Evolutionary conservation across 2,888 invertebrate species (phyloP).

Genomic region (Perizoma affinitatum): DNA sequence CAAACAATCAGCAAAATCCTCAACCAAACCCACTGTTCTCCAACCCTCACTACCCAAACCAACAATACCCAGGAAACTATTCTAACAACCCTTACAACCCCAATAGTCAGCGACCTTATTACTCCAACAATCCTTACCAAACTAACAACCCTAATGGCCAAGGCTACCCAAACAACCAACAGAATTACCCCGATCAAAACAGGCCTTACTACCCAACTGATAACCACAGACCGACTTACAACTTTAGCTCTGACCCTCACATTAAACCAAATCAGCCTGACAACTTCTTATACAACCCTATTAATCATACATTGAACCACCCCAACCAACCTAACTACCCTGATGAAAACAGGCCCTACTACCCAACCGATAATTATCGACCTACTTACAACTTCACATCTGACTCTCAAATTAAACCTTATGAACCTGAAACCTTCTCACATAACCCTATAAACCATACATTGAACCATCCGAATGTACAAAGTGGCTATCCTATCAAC

Average conservation of each 20-base stretch:
- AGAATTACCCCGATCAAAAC: constrained; percentile 18
- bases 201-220: constrained; percentile 28
- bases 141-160: constrained; percentile 30
- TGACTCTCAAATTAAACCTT: constrained; percentile 31
- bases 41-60: constrained; percentile 16
- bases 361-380: constrained; percentile 24
- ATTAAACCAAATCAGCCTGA: constrained; percentile 21
- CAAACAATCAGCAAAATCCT: constrained; percentile 26
- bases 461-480: constrained; percentile 1
- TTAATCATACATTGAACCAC: constrained; percentile 13
- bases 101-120: constrained; percentile 32
- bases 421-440: constrained; percentile 5
- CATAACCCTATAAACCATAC: constrained; percentile 20
- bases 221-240: constrained; percentile 24
- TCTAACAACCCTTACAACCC: constrained; percentile 33
- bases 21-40: constrained; percentile 23
- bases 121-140: constrained; percentile 24
- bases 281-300: constrained; percentile 13
- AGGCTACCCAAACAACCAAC: constrained; percentile 24
- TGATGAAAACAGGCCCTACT: constrained; percentile 26
- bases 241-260: constrained; percentile 32
- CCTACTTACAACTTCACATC: constrained; percentile 28
- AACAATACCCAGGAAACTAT: constrained; percentile 31
- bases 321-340: constrained; percentile 12
- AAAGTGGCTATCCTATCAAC: constrained; percentile 10